A percentile compares a stretch with the other conserved stretches of the same genome.
These are phyloP conservation scores for Strigamia crassipes DNA, from an alignment of 2,888 invertebrate genomes.

Conservation along the genomic window DNA sequence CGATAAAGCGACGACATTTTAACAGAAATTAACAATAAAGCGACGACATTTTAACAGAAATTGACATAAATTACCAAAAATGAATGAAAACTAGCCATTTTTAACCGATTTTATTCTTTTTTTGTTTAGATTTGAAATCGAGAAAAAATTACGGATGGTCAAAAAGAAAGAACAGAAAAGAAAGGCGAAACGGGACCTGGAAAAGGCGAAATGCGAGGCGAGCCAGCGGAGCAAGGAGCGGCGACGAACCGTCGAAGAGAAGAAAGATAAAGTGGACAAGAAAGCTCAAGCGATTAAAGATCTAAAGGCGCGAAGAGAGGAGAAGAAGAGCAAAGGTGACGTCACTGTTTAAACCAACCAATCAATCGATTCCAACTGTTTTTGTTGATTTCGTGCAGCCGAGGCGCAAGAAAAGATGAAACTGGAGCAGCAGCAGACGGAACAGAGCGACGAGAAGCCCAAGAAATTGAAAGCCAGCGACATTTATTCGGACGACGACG, in stretches of 20 bases:
- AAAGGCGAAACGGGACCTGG: constrained; percentile 63
- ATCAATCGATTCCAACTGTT: no score
- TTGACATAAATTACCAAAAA: no score
- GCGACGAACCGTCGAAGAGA: constrained; percentile 88
- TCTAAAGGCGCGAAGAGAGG: constrained; percentile 86
- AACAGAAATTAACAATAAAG: no score
- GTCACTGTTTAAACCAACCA: no score
- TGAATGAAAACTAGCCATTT: neutral
- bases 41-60: no score
- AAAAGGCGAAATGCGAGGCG: constrained; percentile 63
- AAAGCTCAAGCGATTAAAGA: constrained; percentile 92
- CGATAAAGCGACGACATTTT: no score
- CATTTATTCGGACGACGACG: constrained; percentile 75
- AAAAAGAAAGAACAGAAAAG: constrained; percentile 70
- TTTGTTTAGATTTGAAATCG: constrained; percentile 81
- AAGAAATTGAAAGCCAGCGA: constrained; percentile 91
- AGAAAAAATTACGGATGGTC: constrained; percentile 85
- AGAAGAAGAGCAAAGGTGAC: constrained; percentile 71
- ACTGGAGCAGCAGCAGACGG: constrained; percentile 58
- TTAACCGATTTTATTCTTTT: neutral
- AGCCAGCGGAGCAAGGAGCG: constrained; percentile 79
- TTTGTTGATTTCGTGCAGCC: constrained; percentile 52
- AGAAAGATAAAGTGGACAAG: constrained; percentile 77
- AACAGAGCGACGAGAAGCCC: constrained; percentile 58
- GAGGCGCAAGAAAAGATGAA: constrained; percentile 20